Evolutionary conservation across 2,888 invertebrate species (phyloP).

Genomic region (Prostheceraeus crozeri): DNA sequence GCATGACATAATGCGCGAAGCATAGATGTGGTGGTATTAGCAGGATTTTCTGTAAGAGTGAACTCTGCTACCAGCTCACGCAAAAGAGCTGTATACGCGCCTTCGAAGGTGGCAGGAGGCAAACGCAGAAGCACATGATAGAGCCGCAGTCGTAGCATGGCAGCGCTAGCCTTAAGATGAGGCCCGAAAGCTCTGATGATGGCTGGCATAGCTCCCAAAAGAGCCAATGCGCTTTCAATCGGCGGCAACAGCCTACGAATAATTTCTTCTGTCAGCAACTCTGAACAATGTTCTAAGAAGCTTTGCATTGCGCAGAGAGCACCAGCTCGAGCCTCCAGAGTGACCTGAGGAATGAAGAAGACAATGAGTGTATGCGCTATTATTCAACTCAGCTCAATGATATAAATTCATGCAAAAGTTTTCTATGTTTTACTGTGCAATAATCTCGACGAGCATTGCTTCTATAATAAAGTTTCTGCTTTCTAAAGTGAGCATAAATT

Average conservation of each 20-base stretch:
- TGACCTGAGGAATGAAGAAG: conserved; percentile 64
- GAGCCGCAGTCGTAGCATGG: conserved; percentile 80
- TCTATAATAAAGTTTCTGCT: too few species aligned
- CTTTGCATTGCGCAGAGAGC: conserved; percentile 91
- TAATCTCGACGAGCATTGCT: too few species aligned
- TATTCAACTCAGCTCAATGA: too few species aligned
- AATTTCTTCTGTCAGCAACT: conserved; percentile 82
- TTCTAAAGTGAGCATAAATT: too few species aligned
- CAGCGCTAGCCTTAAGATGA: conserved; percentile 81
- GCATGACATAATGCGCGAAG: conserved; percentile 74
- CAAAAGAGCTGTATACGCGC: conserved; percentile 71
- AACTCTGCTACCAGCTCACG: conserved; percentile 85
- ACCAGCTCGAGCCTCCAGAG: conserved; percentile 87
- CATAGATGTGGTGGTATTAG: conserved; percentile 73
- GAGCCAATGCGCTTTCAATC: conserved; percentile 86
- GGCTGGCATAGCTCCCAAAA: conserved; percentile 68
- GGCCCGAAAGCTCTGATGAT: conserved; percentile 55
- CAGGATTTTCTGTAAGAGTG: conserved; percentile 83
- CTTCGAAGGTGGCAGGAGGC: conserved; percentile 65
- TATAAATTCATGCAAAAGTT: too few species aligned
- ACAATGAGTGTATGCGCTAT: too few species aligned
- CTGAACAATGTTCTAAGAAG: conserved; percentile 74
- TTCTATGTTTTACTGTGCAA: too few species aligned
- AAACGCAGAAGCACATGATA: conserved; percentile 76
- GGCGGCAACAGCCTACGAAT: conserved; percentile 77